phyloP scores from a whole-genome alignment of 2,113 vertebrate genomes.

The Athene cunicularia region DNA sequence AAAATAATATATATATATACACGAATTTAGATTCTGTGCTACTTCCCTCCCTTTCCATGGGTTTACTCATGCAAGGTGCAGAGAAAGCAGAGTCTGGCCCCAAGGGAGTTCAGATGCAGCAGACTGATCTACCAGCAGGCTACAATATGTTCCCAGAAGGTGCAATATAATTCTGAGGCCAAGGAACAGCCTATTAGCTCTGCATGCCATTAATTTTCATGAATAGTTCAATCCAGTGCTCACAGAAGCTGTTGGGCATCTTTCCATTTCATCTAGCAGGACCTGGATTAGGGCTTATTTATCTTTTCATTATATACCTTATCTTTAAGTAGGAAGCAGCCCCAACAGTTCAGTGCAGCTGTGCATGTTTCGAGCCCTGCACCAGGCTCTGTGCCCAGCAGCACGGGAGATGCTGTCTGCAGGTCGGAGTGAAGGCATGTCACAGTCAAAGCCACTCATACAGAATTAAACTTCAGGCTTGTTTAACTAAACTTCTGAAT shows the following conservation, averaged over 20 bases:
- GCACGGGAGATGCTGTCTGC: neutral
- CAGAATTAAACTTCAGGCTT: slow-evolving; percentile 17
- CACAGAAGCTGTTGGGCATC: slow-evolving; percentile 28
- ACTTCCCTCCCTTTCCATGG: neutral
- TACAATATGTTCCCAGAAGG: slow-evolving; percentile 53
- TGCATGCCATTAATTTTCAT: slow-evolving; percentile 54
- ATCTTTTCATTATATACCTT: neutral
- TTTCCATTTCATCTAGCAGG: slow-evolving; percentile 39
- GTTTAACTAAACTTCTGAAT: slow-evolving; percentile 31
- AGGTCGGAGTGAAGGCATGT: neutral
- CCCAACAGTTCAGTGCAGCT: neutral
- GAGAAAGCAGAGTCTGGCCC: neutral
- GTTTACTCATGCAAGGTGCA: neutral
- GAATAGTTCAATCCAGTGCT: slow-evolving; percentile 16
- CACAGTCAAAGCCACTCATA: slow-evolving; percentile 7
- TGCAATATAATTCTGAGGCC: slow-evolving; percentile 5
- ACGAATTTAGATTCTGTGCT: neutral
- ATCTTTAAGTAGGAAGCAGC: neutral
- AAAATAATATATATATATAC: too few species aligned
- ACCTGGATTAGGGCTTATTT: slow-evolving; percentile 15
- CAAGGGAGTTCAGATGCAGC: slow-evolving; percentile 12
- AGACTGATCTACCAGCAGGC: slow-evolving; percentile 51
- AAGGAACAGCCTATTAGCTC: slow-evolving; percentile 59
- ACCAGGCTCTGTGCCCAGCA: neutral
- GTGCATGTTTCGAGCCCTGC: neutral